A percentile compares a stretch with the other conserved stretches of the same genome.
Conservation (phyloP, 2,888 invertebrate genomes). For the Luperina nickerlii region DNA sequence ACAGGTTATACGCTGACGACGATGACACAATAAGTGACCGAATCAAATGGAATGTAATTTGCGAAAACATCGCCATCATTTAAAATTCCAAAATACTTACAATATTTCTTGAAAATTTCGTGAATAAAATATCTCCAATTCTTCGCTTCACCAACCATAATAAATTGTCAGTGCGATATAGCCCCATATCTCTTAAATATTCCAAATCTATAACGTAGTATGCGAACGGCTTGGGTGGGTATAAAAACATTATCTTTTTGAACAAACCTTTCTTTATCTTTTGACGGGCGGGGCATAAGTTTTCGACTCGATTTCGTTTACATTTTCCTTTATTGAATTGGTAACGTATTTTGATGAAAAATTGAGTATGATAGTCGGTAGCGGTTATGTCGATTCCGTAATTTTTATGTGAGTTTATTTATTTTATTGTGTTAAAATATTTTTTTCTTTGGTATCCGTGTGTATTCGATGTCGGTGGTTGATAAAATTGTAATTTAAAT, state of each 20-base stretch:
- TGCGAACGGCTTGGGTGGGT: conserved; percentile 43
- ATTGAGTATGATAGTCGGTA: conserved; percentile 4
- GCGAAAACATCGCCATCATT: background rate
- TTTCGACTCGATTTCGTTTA: conserved; percentile 68
- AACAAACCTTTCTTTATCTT: conserved; percentile 68
- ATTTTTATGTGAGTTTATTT: background rate
- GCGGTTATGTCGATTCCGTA: conserved; percentile 38
- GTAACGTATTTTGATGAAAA: conserved; percentile 48
- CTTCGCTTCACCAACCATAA: background rate
- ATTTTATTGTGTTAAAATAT: background rate
- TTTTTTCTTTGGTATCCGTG: background rate
- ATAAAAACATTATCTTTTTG: conserved; percentile 67
- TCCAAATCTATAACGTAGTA: conserved; percentile 62
- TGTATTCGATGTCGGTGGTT: background rate
- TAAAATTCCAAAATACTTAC: background rate
- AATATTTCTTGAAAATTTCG: background rate
- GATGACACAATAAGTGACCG: background rate
- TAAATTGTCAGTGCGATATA: conserved; percentile 33
- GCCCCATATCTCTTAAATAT: conserved; percentile 52
- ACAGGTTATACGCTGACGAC: background rate
- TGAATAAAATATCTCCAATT: conserved; percentile 28
- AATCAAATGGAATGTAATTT: background rate
- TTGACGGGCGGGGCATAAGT: conserved; percentile 62
- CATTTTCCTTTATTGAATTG: conserved; percentile 71
- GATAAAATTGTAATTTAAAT: background rate